phyloP scores from a whole-genome alignment of 1,140 invertebrate genomes.

The Drosophila willistoni region DNA sequence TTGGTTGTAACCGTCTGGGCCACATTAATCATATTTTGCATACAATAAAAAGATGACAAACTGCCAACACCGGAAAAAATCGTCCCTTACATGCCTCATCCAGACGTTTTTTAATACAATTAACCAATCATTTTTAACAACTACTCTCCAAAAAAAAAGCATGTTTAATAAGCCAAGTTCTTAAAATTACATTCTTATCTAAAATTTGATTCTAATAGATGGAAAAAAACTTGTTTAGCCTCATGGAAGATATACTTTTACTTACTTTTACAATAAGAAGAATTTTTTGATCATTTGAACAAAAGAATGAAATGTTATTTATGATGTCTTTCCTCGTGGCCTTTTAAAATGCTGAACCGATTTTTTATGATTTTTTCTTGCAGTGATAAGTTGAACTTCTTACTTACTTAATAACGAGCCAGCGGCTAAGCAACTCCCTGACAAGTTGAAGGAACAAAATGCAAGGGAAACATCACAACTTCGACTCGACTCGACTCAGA shows the following conservation, averaged over 20 bases:
- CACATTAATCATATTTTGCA: constrained; percentile 77
- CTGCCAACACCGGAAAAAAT: constrained; percentile 21
- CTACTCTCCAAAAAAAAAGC: too few species aligned
- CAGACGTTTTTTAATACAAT: neutral
- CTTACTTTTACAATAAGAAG: too few species aligned
- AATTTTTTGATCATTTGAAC: too few species aligned
- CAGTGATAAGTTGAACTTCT: constrained; percentile 6
- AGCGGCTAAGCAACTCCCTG: constrained; percentile 62
- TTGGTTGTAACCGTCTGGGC: constrained; percentile 33
- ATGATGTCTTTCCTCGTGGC: neutral
- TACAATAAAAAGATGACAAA: constrained; percentile 57
- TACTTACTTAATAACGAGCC: constrained; percentile 46
- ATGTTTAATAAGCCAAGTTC: too few species aligned
- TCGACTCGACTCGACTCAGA: constrained; percentile 30
- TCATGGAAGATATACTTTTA: too few species aligned
- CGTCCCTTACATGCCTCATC: neutral
- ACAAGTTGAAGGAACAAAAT: constrained; percentile 52
- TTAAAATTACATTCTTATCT: too few species aligned
- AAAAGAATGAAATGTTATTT: neutral
- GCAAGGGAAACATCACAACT: constrained; percentile 19
- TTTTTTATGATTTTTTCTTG: neutral
- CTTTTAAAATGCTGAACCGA: too few species aligned
- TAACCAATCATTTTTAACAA: neutral
- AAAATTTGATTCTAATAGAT: too few species aligned
- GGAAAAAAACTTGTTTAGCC: too few species aligned